These are phyloP conservation scores for Lates calcarifer DNA, from an alignment of 2,113 vertebrate species.

Conservation along the genomic window DNA sequence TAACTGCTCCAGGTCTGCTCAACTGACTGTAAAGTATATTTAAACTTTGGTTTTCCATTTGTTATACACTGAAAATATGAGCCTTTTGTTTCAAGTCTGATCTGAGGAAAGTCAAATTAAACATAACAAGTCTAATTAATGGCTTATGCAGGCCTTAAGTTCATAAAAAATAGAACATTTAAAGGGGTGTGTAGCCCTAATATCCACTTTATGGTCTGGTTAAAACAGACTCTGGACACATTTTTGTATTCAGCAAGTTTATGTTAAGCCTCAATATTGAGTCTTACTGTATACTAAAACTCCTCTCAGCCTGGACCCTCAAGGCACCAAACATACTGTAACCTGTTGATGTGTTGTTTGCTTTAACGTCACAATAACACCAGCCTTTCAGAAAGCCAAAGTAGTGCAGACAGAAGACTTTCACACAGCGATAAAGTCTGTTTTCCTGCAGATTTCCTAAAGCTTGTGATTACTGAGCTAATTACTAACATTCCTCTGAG, in stretches of 20 bases:
- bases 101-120: conserved; percentile 41
- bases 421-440: conserved; percentile 73
- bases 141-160: background rate
- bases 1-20: background rate
- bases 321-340: background rate
- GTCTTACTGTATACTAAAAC: background rate
- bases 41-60: conserved; percentile 24
- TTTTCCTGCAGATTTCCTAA: conserved; percentile 79
- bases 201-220: conserved; percentile 16
- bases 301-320: background rate
- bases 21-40: background rate
- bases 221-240: background rate
- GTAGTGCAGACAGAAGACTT: conserved; percentile 55
- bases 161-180: conserved; percentile 17
- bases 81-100: conserved; percentile 31
- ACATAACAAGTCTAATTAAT: background rate
- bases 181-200: background rate
- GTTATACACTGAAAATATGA: conserved; percentile 20
- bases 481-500: conserved; percentile 82
- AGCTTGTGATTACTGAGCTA: conserved; percentile 82
- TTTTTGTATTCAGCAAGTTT: background rate
- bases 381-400: conserved; percentile 23
- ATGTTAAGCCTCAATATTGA: background rate
- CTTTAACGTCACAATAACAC: conserved; percentile 43
- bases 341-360: conserved; percentile 12